Evolutionary conservation across 1,140 invertebrate genomes (phyloP).

Genomic region (Vollenhovia emeryi): DNA sequence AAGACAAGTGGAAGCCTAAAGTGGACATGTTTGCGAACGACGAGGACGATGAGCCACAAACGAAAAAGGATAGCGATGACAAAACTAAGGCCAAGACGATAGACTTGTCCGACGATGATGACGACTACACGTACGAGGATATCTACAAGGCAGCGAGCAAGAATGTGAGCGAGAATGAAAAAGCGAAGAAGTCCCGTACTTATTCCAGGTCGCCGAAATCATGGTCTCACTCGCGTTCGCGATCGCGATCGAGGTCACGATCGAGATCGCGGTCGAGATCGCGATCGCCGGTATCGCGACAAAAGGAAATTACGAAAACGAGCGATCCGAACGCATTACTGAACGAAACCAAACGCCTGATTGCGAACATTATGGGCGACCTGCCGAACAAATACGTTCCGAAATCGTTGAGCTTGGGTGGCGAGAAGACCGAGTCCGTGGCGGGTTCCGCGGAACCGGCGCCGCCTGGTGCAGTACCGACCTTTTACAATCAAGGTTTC

Average conservation of each 20-base stretch:
- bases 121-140: slow-evolving; percentile 90
- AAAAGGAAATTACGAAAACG: slow-evolving; percentile 75
- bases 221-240: slow-evolving; percentile 67
- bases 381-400: slow-evolving; percentile 84
- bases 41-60: slow-evolving; percentile 77
- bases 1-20: slow-evolving; percentile 82
- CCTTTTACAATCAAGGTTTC: slow-evolving; percentile 68
- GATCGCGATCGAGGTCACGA: slow-evolving; percentile 64
- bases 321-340: slow-evolving; percentile 85
- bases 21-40: slow-evolving; percentile 84
- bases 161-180: slow-evolving; percentile 86
- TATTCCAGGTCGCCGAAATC: slow-evolving; percentile 72
- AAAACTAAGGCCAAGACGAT: slow-evolving; percentile 75
- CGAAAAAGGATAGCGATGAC: slow-evolving; percentile 72
- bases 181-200: slow-evolving; percentile 76
- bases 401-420: slow-evolving; percentile 67
- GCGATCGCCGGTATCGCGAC: slow-evolving; percentile 71
- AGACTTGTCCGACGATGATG: slow-evolving; percentile 87
- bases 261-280: slow-evolving; percentile 75
- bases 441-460: slow-evolving; percentile 38
- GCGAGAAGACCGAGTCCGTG: slow-evolving; percentile 23
- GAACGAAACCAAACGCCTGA: slow-evolving; percentile 87
- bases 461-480: slow-evolving; percentile 35
- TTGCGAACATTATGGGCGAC: slow-evolving; percentile 88
- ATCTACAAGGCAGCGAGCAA: slow-evolving; percentile 88